Base-by-base conservation (phyloP, 2,888 invertebrate species). In the Cerastis leucographa region DNA sequence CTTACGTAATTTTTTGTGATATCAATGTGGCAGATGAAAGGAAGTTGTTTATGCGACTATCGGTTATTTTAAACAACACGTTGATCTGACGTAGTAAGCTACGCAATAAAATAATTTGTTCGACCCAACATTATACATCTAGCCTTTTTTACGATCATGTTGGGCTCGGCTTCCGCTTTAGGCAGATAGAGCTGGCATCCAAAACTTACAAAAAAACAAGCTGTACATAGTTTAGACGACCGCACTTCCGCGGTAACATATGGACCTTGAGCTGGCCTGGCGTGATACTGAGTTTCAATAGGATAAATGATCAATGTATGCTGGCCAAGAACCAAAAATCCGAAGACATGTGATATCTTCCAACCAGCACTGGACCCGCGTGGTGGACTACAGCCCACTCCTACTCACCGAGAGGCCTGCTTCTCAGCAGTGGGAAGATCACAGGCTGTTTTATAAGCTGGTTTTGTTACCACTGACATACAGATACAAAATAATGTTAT, bases 1-100 rank as follows among this genome's bases (percentile, higher is more conserved):
- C 9, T 64, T 40, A 62, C 78, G 59, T 79, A 59, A 59, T 29
- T 59, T 44, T 11, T 25, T 35, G 49, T 35, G 56, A 69, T 46
- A 56, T 59, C 29, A 68, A 56, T 56, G 11, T n/a, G 11, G 25
- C 25, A 78, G 17, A 42, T 64, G 42, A 29, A 71, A 25, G 1
- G 22, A 46, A 46, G 35, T 40, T 54, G 12, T 77, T 77, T 46
- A 46, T 65, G 54, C 12, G 51, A 77, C 17, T 14, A 25, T 40
- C 11, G 17, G 19, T 51, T 51, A 40, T 44, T 77, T 62, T 22
- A 61, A 49, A 61, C 14, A 42, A 25, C 76, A 44, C 12, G 44
- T 17, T 3, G 35, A 25, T 35, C 12, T 76, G 35, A 54, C 44
- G 44, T 51, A 65, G n/a, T n/a, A 35, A n/a, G 35, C 44, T 35